Base-by-base conservation (phyloP, 2,888 invertebrate species). In the Plebejus anna region DNA sequence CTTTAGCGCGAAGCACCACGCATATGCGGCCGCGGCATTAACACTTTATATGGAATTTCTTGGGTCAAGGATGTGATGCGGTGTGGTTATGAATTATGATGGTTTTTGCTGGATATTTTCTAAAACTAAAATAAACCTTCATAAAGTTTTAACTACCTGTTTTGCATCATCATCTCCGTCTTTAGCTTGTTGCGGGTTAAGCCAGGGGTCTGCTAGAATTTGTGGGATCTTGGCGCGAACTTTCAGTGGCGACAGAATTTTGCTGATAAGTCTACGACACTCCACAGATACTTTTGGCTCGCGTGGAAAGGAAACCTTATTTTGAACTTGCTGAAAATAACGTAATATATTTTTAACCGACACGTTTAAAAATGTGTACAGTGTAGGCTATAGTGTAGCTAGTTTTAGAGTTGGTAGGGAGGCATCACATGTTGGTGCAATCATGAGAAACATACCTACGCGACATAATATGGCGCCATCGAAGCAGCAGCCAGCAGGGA, bases 151-250 rank as follows among this genome's bases (percentile, higher is more conserved):
- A 55, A 16, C 11, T 55, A 82, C 83, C 78, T 80, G 81, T 36
- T 82, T 79, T 38, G 81, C 81, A 76, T 86, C 85, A 7, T 84
- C 84, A 77, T 92, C 91, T 80, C 91, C 91, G 38, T 90, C 88
- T 83, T 87, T 92, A 0, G 84, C 80, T 80, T 89, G 90, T 83
- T 87, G 89, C 6, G 91, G 91, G 78, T 86, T 90, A 78, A 95
- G 93, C 97, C 97, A 97, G 42, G 94, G 83, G 86, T 97, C 97
- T 70, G 91, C 94, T 79, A 95, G 95, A 81, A 97, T 96, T 80
- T 95, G 95, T 2, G 94, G 90, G 78, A 97, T 95, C 81, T 94
- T 94, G 66, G 96, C 94, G 76, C 97, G 94, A 75, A 94, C 85
- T 82, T 96, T 96, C 78, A 96, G 89, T 0, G 97, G 97, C 2